A percentile compares a stretch with the other conserved stretches of the same genome.
Evolutionary conservation across 2,797 vertebrate genomes (phyloP).

Genomic region (Menidia menidia): DNA sequence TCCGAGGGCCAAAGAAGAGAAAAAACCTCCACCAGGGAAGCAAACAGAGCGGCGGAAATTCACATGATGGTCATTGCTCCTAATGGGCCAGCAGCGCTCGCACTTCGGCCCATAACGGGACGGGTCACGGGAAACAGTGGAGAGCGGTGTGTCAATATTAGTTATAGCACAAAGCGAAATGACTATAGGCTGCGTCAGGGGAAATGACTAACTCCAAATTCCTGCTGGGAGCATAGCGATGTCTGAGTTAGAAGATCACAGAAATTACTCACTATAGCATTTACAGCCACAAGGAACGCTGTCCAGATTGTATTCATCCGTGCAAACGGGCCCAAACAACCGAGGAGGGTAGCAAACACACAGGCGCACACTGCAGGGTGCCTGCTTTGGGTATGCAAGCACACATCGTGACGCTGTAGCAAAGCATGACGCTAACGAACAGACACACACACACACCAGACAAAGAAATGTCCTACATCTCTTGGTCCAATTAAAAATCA

Average conservation of each 20-base stretch:
- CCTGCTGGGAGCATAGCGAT: slow-evolving; percentile 33
- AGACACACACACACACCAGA: neutral
- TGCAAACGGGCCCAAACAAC: slow-evolving; percentile 59
- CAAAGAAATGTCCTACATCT: neutral
- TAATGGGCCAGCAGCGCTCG: slow-evolving; percentile 46
- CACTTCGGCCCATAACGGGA: slow-evolving; percentile 12
- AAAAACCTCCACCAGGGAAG: slow-evolving; percentile 42
- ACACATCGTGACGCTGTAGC: slow-evolving; percentile 37
- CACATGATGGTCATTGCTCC: slow-evolving; percentile 39
- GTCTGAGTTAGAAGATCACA: slow-evolving; percentile 43
- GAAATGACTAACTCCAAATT: slow-evolving; percentile 49
- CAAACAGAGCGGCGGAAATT: slow-evolving; percentile 25
- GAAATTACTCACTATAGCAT: slow-evolving; percentile 37
- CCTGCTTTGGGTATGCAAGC: slow-evolving; percentile 47
- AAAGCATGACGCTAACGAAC: slow-evolving; percentile 13
- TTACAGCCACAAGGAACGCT: slow-evolving; percentile 57
- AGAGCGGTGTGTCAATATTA: slow-evolving; percentile 41
- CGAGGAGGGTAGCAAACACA: slow-evolving; percentile 50
- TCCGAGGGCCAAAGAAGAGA: slow-evolving; percentile 39
- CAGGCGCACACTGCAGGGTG: slow-evolving; percentile 46
- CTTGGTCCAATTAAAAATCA: neutral
- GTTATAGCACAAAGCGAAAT: slow-evolving; percentile 46
- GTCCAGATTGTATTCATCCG: slow-evolving; percentile 58
- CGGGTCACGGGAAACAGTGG: slow-evolving; percentile 36
- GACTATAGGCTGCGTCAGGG: slow-evolving; percentile 32